These are phyloP conservation scores for Catagonus wagneri DNA, from an alignment of 2,113 vertebrate species.

Conservation along the genomic window DNA sequence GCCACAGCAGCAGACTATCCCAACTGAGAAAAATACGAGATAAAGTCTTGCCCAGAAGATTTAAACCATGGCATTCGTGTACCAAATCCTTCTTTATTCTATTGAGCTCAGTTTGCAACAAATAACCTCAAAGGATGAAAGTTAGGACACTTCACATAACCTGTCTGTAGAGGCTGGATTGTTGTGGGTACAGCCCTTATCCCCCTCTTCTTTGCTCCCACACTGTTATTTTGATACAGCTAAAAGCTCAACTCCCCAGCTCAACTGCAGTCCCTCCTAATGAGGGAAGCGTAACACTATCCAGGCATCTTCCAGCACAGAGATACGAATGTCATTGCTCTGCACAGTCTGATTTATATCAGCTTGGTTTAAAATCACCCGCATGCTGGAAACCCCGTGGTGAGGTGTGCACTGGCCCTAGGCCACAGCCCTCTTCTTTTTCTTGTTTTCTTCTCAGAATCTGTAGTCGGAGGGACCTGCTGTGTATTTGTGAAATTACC, in stretches of 20 bases:
- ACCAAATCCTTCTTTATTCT: conserved; percentile 72
- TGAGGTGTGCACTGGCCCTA: conserved; percentile 74
- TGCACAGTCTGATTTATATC: conserved; percentile 83
- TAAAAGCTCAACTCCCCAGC: conserved; percentile 84
- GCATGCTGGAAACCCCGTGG: conserved; percentile 77
- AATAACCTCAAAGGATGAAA: conserved; percentile 79
- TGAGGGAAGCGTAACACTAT: conserved; percentile 86
- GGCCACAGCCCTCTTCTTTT: conserved; percentile 62
- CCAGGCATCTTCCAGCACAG: conserved; percentile 79
- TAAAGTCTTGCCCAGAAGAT: conserved; percentile 76
- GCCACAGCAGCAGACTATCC: conserved; percentile 40
- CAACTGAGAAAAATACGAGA: conserved; percentile 69
- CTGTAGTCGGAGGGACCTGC: conserved; percentile 58
- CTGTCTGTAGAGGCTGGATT: conserved; percentile 78
- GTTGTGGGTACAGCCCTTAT: conserved; percentile 75
- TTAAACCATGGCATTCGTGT: conserved; percentile 67
- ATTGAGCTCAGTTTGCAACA: conserved; percentile 76
- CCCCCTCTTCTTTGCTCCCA: conserved; percentile 81
- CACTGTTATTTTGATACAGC: conserved; percentile 86
- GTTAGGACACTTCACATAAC: conserved; percentile 79
- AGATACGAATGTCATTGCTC: conserved; percentile 81
- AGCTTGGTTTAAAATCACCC: conserved; percentile 86
- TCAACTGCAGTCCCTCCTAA: conserved; percentile 83
- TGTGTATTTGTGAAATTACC: conserved; percentile 73
- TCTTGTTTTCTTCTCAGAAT: conserved; percentile 70